These are phyloP conservation scores for Typhlomys cinereus DNA, from an alignment of 2,113 vertebrate species.

Conservation along the genomic window DNA sequence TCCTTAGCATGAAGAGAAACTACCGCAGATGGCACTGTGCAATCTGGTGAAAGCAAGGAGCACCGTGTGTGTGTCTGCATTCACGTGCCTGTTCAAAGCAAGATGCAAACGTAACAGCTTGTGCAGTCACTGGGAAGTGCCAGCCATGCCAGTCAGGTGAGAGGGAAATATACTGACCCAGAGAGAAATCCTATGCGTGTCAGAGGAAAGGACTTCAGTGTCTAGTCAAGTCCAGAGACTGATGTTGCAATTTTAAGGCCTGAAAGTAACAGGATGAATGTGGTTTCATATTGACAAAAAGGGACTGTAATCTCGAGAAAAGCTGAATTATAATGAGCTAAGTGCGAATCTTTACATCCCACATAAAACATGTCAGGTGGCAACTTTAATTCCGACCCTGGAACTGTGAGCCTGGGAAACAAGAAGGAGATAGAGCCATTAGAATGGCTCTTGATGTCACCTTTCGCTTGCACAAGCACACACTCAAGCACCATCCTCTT, in stretches of 20 bases:
- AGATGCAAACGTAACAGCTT: background rate
- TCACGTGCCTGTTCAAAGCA: background rate
- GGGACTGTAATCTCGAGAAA: constrained; percentile 53
- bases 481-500: too few species aligned
- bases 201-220: constrained; percentile 71
- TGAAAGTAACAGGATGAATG: constrained; percentile 62
- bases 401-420: too few species aligned
- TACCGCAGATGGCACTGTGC: too few species aligned
- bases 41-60: background rate
- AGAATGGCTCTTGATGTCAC: too few species aligned
- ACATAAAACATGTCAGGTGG: too few species aligned
- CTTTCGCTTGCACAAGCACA: too few species aligned
- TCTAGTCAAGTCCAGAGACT: constrained; percentile 64
- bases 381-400: too few species aligned
- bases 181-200: too few species aligned
- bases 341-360: too few species aligned
- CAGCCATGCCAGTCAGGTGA: background rate
- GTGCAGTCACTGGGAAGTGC: background rate
- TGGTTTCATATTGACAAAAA: constrained; percentile 74
- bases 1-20: too few species aligned
- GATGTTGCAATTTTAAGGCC: constrained; percentile 73
- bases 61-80: background rate
- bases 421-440: too few species aligned
- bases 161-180: constrained; percentile 40
- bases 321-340: background rate